Evolutionary conservation across 30 jellyfish, hydroid and myxozoan genomes (phyloP), one percentile per base, ranked within the genome.

Genomic region (Morbakka virulenta): DNA sequence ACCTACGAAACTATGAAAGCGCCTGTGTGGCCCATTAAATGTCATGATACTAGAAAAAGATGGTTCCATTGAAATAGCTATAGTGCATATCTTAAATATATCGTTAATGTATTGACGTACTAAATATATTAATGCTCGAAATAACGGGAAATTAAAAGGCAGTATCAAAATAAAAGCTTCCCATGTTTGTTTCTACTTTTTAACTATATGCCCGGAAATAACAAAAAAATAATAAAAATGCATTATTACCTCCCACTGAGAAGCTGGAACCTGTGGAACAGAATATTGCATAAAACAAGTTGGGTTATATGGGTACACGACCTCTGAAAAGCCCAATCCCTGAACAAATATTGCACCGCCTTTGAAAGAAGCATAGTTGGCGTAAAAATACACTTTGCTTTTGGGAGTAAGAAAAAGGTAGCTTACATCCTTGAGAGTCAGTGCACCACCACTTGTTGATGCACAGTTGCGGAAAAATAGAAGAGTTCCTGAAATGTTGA

Each of bases 181-280:
- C n/a, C n/a, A n/a, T n/a, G n/a, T n/a, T n/a, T n/a, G n/a, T n/a
- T n/a, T n/a, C n/a, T n/a, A n/a, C n/a, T n/a, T n/a, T n/a, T n/a
- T n/a, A n/a, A n/a, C n/a, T n/a, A n/a, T n/a, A n/a, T n/a, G n/a
- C n/a, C n/a, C n/a, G n/a, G n/a, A n/a, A n/a, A n/a, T n/a, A n/a
- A n/a, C n/a, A n/a, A n/a, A n/a, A n/a, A n/a, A n/a, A n/a, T n/a
- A n/a, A n/a, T n/a, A n/a, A n/a, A n/a, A n/a, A n/a, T n/a, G n/a
- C n/a, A n/a, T n/a, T n/a, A n/a, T 74, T 61, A 89, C 97, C 35
- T 89, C 67, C 97, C 97, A 89, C 62, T 83, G 32, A 25, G 95
- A 83, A 24, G 95, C 75, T 20, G 97, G 97, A 28, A 49, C 64
- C 34, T 50, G 50, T 32, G 31, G 64, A 17, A 50, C 78, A 21